Evolutionary conservation across 2,113 vertebrate species (phyloP).

Genomic region (Numenius arquata): DNA sequence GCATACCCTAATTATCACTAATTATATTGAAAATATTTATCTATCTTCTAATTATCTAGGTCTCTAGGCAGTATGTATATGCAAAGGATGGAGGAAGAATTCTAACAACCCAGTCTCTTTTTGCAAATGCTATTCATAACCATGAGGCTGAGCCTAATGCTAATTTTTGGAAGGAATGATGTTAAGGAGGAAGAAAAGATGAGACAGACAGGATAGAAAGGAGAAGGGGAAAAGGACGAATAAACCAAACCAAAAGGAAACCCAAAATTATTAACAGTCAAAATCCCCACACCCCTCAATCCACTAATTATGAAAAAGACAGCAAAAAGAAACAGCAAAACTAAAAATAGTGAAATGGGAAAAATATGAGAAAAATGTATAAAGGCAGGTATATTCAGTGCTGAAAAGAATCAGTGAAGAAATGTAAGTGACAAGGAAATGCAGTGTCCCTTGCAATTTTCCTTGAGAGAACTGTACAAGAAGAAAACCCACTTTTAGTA

Average conservation of each 20-base stretch:
- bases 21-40: slow-evolving; percentile 29
- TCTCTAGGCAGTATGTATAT: not conserved
- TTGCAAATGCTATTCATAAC: not conserved
- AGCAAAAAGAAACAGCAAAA: not conserved
- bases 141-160: not conserved
- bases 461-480: not conserved
- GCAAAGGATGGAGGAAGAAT: not conserved
- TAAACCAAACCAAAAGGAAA: not conserved
- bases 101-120: not conserved
- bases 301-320: not conserved
- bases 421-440: not conserved
- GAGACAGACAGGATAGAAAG: not conserved
- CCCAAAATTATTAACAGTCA: not conserved
- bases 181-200: not conserved
- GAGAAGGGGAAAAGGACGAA: not conserved
- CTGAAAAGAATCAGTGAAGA: not conserved
- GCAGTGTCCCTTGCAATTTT: not conserved
- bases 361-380: not conserved
- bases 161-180: not conserved
- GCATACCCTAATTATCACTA: not conserved
- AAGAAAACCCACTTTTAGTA: not conserved
- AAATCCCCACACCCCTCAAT: not conserved
- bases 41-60: not conserved
- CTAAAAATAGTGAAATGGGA: not conserved
- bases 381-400: not conserved